Percentiles rank a stretch among this genome's conserved stretches.
Evolutionary conservation across 2,888 invertebrate genomes (phyloP).

Genomic region (Trachelus tabidus): DNA sequence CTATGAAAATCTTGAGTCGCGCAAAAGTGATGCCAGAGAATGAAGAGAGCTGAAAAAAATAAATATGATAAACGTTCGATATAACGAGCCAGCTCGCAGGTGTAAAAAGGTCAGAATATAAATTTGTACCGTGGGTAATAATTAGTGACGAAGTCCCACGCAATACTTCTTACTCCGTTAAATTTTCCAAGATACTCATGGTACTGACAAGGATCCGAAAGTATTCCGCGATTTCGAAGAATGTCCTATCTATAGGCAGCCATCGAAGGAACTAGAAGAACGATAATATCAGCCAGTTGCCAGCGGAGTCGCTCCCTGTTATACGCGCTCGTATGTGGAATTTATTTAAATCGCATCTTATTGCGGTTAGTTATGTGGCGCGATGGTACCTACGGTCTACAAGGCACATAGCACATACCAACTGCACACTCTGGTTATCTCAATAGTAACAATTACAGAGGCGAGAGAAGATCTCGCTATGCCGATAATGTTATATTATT

Average conservation of each 20-base stretch:
- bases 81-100: neutral
- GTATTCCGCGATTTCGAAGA: neutral
- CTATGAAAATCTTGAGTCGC: neutral
- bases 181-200: neutral
- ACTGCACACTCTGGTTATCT: constrained; percentile 31
- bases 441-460: constrained; percentile 45
- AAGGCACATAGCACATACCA: neutral
- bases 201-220: neutral
- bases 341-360: constrained; percentile 47
- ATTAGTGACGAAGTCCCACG: neutral
- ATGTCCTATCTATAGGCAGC: constrained; percentile 22
- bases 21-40: neutral
- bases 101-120: neutral
- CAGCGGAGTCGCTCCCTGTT: constrained; percentile 35
- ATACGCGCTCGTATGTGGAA: constrained; percentile 38
- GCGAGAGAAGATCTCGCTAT: constrained; percentile 35
- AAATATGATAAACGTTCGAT: neutral
- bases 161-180: neutral
- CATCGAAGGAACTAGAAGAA: constrained; percentile 27
- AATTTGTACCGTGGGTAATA: neutral
- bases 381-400: constrained; percentile 9
- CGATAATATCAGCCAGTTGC: constrained; percentile 20
- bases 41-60: neutral
- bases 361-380: constrained; percentile 43
- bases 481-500: constrained; percentile 38